Percentiles rank a stretch among this genome's conserved stretches.
Conservation (phyloP, 1,140 invertebrate genomes). For the Lutraria rhynchaena region DNA sequence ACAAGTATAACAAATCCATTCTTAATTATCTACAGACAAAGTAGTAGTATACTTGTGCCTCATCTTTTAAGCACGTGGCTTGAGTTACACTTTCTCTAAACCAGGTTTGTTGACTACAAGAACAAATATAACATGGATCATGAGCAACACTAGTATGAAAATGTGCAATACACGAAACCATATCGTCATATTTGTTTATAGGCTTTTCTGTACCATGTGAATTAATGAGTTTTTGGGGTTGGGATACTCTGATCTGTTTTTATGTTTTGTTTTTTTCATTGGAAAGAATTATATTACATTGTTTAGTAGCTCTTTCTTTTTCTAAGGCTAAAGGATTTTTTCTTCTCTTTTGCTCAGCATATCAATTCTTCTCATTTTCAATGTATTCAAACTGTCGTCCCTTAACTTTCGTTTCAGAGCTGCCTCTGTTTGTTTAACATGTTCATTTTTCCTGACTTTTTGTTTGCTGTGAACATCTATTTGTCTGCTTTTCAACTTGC, state of each 20-base stretch:
- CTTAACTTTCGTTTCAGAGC: not conserved
- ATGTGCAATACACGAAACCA: conserved; percentile 2
- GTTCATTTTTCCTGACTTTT: conserved; percentile 9
- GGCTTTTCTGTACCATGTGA: not conserved
- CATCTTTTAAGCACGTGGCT: not conserved
- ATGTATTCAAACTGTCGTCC: not conserved
- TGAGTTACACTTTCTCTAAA: conserved; percentile 53
- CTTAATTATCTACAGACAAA: conserved; percentile 29
- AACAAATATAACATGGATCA: conserved; percentile 48
- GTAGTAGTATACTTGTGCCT: conserved; percentile 16
- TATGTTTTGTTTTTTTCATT: conserved; percentile 26
- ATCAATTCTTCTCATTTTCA: conserved; percentile 13
- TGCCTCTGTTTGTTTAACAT: conserved; percentile 10
- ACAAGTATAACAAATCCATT: conserved; percentile 60
- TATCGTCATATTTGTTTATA: conserved; percentile 6
- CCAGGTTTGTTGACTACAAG: conserved; percentile 57
- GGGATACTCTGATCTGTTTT: conserved; percentile 5
- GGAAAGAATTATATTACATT: not conserved
- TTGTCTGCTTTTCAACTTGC: not conserved
- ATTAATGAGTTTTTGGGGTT: not conserved
- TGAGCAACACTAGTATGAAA: conserved; percentile 28
- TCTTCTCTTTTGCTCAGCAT: no score
- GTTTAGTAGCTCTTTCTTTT: conserved; percentile 51
- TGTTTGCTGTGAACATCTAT: not conserved
- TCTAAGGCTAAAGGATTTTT: conserved; percentile 3